These are phyloP conservation scores for Tetramorium bicarinatum DNA, from an alignment of 2,888 invertebrate genomes.

Conservation along the genomic window DNA sequence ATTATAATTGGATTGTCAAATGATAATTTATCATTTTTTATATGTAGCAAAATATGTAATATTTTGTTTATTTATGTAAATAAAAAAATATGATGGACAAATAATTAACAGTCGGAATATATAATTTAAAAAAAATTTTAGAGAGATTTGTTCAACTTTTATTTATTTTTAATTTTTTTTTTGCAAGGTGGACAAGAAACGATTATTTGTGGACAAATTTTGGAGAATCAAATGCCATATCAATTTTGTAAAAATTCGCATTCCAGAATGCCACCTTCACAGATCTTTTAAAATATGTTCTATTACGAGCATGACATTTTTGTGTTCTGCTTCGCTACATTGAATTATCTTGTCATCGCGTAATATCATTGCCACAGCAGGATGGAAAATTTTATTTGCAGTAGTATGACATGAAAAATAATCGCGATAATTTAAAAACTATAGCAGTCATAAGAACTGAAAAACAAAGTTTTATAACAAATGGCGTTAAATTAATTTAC, in stretches of 20 bases:
- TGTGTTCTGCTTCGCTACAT: neutral
- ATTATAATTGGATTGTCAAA: neutral
- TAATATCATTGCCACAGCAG: neutral
- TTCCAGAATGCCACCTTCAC: no score
- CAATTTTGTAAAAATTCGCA: no score
- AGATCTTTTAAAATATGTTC: neutral
- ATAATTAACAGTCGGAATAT: no score
- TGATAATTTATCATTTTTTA: neutral
- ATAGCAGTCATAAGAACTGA: neutral
- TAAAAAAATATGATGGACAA: neutral
- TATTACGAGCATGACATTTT: neutral
- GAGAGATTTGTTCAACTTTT: no score
- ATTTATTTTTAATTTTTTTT: no score
- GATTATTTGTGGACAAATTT: no score
- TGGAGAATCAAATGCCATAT: no score
- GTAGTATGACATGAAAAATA: neutral
- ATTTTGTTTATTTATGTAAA: neutral
- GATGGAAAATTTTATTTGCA: neutral
- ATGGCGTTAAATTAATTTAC: slow-evolving; percentile 12
- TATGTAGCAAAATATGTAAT: neutral
- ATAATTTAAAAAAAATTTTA: no score
- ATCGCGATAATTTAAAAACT: slow-evolving; percentile 8
- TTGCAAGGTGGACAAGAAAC: no score
- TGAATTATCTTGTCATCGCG: neutral
- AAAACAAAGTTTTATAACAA: neutral